phyloP scores from a whole-genome alignment of 2,797 vertebrate genomes.

The Octomys mimax region DNA sequence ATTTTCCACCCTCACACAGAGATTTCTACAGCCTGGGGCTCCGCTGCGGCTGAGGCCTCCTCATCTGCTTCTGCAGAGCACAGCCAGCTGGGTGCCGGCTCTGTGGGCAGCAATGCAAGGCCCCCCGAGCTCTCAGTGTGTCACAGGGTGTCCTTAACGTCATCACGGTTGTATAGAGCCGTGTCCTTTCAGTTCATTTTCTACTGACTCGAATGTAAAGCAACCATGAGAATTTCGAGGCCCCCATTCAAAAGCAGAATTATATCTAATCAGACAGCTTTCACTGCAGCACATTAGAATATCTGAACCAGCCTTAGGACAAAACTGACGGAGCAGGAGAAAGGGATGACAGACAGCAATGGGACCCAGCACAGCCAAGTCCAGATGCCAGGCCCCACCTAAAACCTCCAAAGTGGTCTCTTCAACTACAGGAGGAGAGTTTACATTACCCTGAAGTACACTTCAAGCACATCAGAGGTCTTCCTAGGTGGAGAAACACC shows the following conservation, averaged over 20 bases:
- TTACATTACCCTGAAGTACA: background rate
- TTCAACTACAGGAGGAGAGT: background rate
- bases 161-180: background rate
- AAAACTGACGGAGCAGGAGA: background rate
- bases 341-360: background rate
- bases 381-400: background rate
- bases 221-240: background rate
- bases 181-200: conserved; percentile 13
- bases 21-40: background rate
- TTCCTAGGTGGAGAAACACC: background rate
- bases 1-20: background rate
- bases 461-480: background rate
- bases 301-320: background rate
- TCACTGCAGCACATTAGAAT: background rate
- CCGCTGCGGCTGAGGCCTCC: background rate
- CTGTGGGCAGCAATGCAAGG: background rate
- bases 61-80: background rate
- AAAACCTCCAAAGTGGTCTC: background rate
- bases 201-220: background rate
- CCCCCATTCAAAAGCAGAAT: background rate
- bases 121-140: background rate
- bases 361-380: background rate
- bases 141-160: background rate
- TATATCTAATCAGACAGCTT: background rate
- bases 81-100: background rate